Conservation (phyloP, 2,797 vertebrate species). For the Etheostoma nigrum region DNA sequence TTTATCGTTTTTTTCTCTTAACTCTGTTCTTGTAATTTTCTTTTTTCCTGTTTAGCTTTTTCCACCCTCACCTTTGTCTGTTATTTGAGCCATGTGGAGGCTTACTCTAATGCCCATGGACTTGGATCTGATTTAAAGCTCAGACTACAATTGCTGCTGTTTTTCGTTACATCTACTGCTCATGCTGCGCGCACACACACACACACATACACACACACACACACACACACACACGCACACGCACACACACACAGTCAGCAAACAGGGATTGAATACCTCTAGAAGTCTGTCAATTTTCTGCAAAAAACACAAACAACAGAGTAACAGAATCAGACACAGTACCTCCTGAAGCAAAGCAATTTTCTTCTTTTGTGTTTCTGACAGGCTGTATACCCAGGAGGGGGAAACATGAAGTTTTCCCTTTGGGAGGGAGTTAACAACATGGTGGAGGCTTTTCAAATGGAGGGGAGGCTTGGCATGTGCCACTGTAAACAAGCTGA, state of each 20-base stretch:
- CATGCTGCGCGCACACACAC: slow-evolving; percentile 6
- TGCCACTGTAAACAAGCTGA: slow-evolving; percentile 78
- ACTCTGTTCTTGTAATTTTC: slow-evolving; percentile 28
- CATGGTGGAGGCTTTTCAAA: slow-evolving; percentile 76
- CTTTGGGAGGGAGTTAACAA: slow-evolving; percentile 75
- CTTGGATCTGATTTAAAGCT: slow-evolving; percentile 68
- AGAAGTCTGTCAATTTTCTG: slow-evolving; percentile 64
- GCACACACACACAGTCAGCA: slow-evolving; percentile 23
- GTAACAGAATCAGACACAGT: slow-evolving; percentile 58
- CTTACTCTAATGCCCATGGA: slow-evolving; percentile 46
- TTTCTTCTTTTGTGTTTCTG: slow-evolving; percentile 74
- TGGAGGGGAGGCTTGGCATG: slow-evolving; percentile 71
- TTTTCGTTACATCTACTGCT: slow-evolving; percentile 31
- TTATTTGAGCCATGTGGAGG: slow-evolving; percentile 44
- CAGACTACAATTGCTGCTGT: slow-evolving; percentile 39
- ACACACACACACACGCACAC: too few relatives aligned
- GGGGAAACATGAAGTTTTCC: slow-evolving; percentile 58
- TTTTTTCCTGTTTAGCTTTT: slow-evolving; percentile 12
- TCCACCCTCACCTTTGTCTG: slow-evolving; percentile 14
- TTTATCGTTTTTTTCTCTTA: slow-evolving; percentile 19
- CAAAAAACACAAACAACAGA: slow-evolving; percentile 47
- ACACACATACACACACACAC: too few relatives aligned
- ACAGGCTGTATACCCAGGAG: slow-evolving; percentile 64
- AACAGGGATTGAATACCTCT: slow-evolving; percentile 40
- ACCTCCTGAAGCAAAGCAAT: slow-evolving; percentile 71